Base-by-base conservation (phyloP, 1,140 invertebrate species). In the Triops cancriformis region DNA sequence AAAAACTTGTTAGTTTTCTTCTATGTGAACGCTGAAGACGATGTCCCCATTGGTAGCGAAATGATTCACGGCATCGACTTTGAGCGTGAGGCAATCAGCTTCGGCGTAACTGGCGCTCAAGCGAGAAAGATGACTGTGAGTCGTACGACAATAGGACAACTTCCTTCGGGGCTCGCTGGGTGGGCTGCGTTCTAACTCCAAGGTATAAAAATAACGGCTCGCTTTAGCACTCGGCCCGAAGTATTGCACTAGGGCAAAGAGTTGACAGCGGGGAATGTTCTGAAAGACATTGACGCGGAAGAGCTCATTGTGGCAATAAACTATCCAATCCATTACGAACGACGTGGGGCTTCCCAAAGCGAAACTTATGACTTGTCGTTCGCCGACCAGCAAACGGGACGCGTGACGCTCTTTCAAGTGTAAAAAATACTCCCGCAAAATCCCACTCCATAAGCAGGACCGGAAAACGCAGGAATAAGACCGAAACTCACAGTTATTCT, bases 371-470 rank as follows among this genome's bases (percentile, higher is more conserved):
- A 80, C 79, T 75, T 81, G 77, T n/a, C 41, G 37, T 23, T 74
- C 73, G 11, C 81, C 81, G 74, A 72, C 43, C 64, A 80, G 42
- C 10, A 82, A 75, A 7, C 27, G 42, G 31, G 75, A 77, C 11
- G 31, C 28, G 26, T 82, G 82, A n/a, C 41, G 43, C 26, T 79
- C 75, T 28, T 72, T 77, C 74, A 81, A 72, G 37, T 82, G 82
- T 0, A 77, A 74, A 18, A 79, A 28, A 10, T 82, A 45, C 51
- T 82, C 81, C 26, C 77, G 79, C 64, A 80, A 76, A 51, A 79
- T 80, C 9, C 82, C 82, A 37, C 79, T 79, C 82, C 82, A 82
- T 42, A 73, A 26, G 76, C 82, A 82, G 37, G 64, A 28, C 4
- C 42, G 41, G 26, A 81, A 76, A 64, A 82, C 79, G 75, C 82